phyloP scores from a whole-genome alignment of 2,888 invertebrate genomes.

The Hyppa rectilinea region DNA sequence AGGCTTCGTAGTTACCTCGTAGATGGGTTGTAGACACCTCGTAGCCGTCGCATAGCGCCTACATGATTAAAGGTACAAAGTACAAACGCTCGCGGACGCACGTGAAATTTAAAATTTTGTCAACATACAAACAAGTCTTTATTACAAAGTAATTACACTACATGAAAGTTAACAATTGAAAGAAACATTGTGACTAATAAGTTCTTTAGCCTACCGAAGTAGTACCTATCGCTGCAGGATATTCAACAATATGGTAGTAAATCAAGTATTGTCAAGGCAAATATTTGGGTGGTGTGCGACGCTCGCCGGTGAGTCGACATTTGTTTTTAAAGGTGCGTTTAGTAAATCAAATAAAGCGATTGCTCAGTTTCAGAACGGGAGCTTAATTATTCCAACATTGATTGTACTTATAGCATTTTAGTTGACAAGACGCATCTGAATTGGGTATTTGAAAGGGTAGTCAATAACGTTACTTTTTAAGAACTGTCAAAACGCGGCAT shows the following conservation, averaged over 20 bases:
- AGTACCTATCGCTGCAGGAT: constrained; percentile 18
- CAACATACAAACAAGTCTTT: not conserved
- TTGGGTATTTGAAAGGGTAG: too few relatives aligned
- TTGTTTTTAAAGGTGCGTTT: constrained; percentile 43
- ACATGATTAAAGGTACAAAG: not conserved
- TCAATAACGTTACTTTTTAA: too few relatives aligned
- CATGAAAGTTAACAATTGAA: constrained; percentile 11
- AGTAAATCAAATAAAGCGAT: not conserved
- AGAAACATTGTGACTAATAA: constrained; percentile 23
- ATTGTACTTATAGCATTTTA: not conserved
- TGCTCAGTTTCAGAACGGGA: not conserved
- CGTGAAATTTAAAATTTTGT: not conserved
- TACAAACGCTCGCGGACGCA: not conserved
- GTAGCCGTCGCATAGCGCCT: not conserved
- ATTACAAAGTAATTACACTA: not conserved
- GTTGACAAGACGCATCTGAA: not conserved
- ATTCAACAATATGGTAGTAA: constrained; percentile 32
- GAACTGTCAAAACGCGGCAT: too few relatives aligned
- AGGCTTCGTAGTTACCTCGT: not conserved
- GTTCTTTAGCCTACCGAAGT: constrained; percentile 22
- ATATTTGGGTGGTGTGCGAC: constrained; percentile 50
- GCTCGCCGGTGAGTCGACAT: constrained; percentile 34
- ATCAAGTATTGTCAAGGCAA: constrained; percentile 28
- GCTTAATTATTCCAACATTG: not conserved
- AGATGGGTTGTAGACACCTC: not conserved